Evolutionary conservation across 2,888 invertebrate genomes (phyloP).

Genomic region (Allacma fusca): DNA sequence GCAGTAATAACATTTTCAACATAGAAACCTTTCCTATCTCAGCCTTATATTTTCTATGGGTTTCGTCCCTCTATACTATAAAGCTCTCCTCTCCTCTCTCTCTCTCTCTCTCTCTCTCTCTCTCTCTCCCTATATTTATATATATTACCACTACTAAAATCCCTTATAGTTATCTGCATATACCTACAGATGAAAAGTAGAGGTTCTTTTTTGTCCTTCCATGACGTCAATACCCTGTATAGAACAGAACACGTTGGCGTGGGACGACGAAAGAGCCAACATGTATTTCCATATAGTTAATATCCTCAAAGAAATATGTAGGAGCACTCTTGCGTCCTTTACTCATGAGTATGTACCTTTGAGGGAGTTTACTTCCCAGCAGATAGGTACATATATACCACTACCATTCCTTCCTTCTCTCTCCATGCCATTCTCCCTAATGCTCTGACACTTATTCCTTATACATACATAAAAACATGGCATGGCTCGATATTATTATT

Average conservation of each 20-base stretch:
- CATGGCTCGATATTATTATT: slow-evolving; percentile 9
- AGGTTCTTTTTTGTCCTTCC: slow-evolving; percentile 61
- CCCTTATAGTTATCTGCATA: neutral
- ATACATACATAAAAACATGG: neutral
- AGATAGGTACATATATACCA: neutral
- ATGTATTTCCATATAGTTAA: neutral
- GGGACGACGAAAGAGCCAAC: slow-evolving; percentile 22
- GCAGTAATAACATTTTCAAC: neutral
- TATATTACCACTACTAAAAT: neutral
- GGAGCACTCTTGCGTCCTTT: neutral
- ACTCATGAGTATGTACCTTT: neutral
- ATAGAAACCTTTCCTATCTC: slow-evolving; percentile 8
- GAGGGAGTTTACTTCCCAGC: neutral
- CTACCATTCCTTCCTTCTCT: neutral
- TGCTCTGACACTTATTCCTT: neutral
- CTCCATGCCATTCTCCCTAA: neutral
- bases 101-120: neutral
- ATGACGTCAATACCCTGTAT: slow-evolving; percentile 60
- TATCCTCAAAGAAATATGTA: too few relatives aligned
- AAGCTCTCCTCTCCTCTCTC: neutral
- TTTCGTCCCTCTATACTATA: neutral
- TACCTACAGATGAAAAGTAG: slow-evolving; percentile 16
- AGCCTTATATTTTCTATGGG: slow-evolving; percentile 6
- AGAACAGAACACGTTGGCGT: slow-evolving; percentile 42
- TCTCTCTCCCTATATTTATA: neutral